Conservation (phyloP, 1,140 invertebrate genomes). For the Arion vulgaris region DNA sequence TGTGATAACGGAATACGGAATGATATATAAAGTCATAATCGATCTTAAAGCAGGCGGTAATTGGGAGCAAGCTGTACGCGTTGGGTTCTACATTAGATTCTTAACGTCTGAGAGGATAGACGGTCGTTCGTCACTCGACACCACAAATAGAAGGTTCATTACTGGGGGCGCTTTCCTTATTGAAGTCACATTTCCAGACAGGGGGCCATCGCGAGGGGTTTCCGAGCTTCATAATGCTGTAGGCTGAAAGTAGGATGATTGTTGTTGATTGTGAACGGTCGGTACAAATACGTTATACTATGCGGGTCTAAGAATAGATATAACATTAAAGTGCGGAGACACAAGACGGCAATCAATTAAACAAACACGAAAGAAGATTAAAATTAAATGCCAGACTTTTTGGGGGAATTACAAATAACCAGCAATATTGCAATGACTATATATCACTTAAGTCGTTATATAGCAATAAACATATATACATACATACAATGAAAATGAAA, state of each 20-base stretch:
- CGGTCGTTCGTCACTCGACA: not conserved
- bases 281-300: not conserved
- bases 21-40: not conserved
- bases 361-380: too few relatives aligned
- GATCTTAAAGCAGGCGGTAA: not conserved
- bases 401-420: too few relatives aligned
- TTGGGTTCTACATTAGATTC: not conserved
- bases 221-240: not conserved
- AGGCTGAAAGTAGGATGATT: not conserved
- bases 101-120: not conserved
- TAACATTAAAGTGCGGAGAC: not conserved
- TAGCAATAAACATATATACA: too few relatives aligned
- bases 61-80: not conserved
- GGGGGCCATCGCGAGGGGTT: not conserved
- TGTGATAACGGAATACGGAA: not conserved
- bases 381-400: too few relatives aligned
- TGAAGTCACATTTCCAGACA: not conserved
- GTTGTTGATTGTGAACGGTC: not conserved
- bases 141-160: conserved; percentile 4
- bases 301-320: not conserved
- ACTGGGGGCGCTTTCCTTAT: not conserved
- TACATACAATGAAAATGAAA: too few relatives aligned
- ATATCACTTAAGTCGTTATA: too few relatives aligned
- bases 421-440: too few relatives aligned
- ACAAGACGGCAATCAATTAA: too few relatives aligned